Conservation (phyloP, 2,797 vertebrate species). For the Oreonectes daqikongensis region DNA sequence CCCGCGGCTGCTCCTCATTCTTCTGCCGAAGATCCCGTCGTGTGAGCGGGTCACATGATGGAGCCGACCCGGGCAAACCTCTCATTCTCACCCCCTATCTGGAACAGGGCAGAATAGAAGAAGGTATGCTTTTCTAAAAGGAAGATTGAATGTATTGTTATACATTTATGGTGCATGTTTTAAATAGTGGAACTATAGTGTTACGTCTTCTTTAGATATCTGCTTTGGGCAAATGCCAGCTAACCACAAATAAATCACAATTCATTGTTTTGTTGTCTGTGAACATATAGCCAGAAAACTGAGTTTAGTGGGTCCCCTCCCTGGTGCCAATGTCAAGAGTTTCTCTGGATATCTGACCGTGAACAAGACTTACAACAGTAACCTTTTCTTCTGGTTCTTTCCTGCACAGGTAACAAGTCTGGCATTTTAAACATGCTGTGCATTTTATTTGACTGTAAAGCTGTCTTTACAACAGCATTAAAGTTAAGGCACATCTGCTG, state of each 20-base stretch:
- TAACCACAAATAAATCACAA: too few relatives aligned
- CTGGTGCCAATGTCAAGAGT: constrained; percentile 78
- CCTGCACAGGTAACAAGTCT: constrained; percentile 74
- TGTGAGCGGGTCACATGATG: constrained; percentile 59
- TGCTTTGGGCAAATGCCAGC: too few relatives aligned
- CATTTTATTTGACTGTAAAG: neutral
- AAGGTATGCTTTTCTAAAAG: constrained; percentile 68
- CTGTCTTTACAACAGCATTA: neutral
- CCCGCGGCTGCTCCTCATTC: constrained; percentile 71
- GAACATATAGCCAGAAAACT: constrained; percentile 74
- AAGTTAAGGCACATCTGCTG: constrained; percentile 22
- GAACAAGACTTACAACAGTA: constrained; percentile 85
- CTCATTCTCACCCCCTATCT: constrained; percentile 86
- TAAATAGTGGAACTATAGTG: too few relatives aligned
- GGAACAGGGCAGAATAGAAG: constrained; percentile 75
- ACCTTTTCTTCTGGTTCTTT: constrained; percentile 89
- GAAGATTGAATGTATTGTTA: too few relatives aligned
- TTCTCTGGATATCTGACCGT: constrained; percentile 82
- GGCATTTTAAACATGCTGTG: neutral
- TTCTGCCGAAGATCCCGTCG: constrained; percentile 71
- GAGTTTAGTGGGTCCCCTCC: constrained; percentile 77
- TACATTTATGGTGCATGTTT: too few relatives aligned
- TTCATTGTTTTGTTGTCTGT: neutral
- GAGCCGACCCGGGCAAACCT: constrained; percentile 75
- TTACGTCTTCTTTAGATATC: neutral